Percentiles rank a stretch among this genome's conserved stretches.
Conservation (phyloP, 2,888 invertebrate species). For the Nipponacmea schrenckii region DNA sequence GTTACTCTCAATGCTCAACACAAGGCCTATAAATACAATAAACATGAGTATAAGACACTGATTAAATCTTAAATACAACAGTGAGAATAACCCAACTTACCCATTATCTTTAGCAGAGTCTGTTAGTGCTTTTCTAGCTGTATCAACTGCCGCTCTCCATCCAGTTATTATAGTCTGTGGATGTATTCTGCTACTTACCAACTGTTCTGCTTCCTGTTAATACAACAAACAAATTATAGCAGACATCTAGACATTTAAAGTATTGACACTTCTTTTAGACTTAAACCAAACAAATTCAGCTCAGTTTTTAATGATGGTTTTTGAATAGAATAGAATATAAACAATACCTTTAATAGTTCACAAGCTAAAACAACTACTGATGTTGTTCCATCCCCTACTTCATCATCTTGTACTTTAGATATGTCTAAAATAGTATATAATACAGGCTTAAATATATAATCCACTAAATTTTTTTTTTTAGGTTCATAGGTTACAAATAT, state of each 20-base stretch:
- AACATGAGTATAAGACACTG: no score
- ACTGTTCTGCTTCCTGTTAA: slow-evolving; percentile 85
- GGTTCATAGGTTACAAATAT: no score
- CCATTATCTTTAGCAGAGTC: slow-evolving; percentile 85
- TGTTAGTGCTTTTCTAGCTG: slow-evolving; percentile 85
- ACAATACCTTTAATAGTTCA: slow-evolving; percentile 80
- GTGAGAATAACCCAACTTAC: slow-evolving; percentile 51
- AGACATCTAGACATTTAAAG: no score
- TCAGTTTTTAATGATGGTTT: no score
- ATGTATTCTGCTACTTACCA: slow-evolving; percentile 93
- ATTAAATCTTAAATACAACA: no score
- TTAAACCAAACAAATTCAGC: no score
- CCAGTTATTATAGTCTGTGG: slow-evolving; percentile 98
- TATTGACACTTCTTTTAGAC: no score
- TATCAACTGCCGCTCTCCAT: slow-evolving; percentile 88
- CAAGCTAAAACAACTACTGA: slow-evolving; percentile 96
- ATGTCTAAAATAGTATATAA: slow-evolving; percentile 76
- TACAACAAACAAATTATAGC: slow-evolving; percentile 14
- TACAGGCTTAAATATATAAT: not conserved
- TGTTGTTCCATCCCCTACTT: slow-evolving; percentile 99
- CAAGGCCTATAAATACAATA: no score
- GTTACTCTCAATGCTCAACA: no score
- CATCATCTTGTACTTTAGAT: slow-evolving; percentile 97
- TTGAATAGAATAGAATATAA: no score
- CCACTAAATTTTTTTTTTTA: not conserved